Evolutionary conservation across 2,797 vertebrate genomes (phyloP).

Genomic region (Oreonectes daqikongensis): DNA sequence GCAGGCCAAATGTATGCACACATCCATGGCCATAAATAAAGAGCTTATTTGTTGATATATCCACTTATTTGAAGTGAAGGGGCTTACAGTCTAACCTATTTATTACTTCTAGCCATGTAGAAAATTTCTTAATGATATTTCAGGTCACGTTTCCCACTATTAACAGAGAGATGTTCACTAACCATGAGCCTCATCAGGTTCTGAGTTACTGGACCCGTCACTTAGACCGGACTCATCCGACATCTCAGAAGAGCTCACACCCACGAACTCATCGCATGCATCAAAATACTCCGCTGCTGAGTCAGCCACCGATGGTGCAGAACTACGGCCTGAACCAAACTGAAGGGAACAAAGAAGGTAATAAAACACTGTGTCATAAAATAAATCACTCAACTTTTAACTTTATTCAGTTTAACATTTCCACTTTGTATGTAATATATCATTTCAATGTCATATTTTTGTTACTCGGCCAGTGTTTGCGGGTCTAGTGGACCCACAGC

Average conservation of each 20-base stretch:
- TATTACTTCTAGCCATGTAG: not conserved
- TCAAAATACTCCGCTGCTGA: slow-evolving; percentile 90
- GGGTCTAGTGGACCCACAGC: too few relatives aligned
- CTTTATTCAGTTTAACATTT: too few relatives aligned
- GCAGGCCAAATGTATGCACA: not conserved
- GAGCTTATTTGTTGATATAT: too few relatives aligned
- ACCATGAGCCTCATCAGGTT: slow-evolving; percentile 79
- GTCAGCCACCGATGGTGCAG: slow-evolving; percentile 80
- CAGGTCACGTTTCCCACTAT: not conserved
- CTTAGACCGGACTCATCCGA: slow-evolving; percentile 86
- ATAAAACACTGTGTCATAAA: too few relatives aligned
- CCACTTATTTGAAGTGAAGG: too few relatives aligned
- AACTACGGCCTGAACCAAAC: slow-evolving; percentile 63
- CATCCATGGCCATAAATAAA: not conserved
- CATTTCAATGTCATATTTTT: too few relatives aligned
- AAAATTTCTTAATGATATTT: not conserved
- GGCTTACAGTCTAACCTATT: too few relatives aligned
- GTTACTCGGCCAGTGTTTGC: too few relatives aligned
- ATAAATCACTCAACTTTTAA: too few relatives aligned
- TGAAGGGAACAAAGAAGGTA: too few relatives aligned
- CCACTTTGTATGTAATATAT: too few relatives aligned
- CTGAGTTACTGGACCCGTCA: slow-evolving; percentile 85
- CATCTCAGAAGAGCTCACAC: slow-evolving; percentile 82
- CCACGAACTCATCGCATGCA: slow-evolving; percentile 84
- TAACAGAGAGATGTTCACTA: slow-evolving; percentile 38